These are phyloP conservation scores for Macquaria ambigua DNA, from an alignment of 2,113 vertebrate genomes.

Conservation along the genomic window DNA sequence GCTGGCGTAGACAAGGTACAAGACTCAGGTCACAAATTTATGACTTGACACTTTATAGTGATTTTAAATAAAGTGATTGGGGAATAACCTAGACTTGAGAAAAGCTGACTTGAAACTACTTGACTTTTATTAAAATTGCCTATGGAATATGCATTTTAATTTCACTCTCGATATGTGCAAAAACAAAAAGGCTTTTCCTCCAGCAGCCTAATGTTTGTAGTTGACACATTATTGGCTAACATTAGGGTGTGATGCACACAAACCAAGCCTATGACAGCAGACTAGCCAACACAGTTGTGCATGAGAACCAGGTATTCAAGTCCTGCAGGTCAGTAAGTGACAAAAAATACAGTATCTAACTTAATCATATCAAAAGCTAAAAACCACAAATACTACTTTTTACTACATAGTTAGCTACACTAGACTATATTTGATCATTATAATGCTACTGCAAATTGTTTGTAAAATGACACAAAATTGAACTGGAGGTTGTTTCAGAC, in stretches of 20 bases:
- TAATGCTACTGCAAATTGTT: too few relatives aligned
- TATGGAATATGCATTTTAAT: background rate
- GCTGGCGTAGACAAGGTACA: background rate
- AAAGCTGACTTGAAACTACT: background rate
- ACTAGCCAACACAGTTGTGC: background rate
- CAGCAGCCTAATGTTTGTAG: background rate
- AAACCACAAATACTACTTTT: too few relatives aligned
- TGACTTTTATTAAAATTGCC: too few relatives aligned
- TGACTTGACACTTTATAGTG: background rate
- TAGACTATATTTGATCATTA: too few relatives aligned
- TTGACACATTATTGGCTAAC: background rate
- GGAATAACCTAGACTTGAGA: background rate
- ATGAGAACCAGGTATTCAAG: too few relatives aligned
- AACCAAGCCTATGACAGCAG: background rate
- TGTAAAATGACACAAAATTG: too few relatives aligned
- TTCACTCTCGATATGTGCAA: background rate
- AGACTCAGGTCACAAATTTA: background rate
- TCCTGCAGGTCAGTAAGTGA: too few relatives aligned
- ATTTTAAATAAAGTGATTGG: background rate
- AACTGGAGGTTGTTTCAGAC: too few relatives aligned
- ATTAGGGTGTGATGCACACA: background rate
- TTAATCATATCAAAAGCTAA: too few relatives aligned
- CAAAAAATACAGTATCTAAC: too few relatives aligned
- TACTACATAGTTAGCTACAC: too few relatives aligned
- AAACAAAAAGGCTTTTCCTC: background rate